A percentile compares a stretch with the other conserved stretches of the same genome.
phyloP scores from a whole-genome alignment of 2,797 vertebrate species.

The Acestrorhynchus altus region DNA sequence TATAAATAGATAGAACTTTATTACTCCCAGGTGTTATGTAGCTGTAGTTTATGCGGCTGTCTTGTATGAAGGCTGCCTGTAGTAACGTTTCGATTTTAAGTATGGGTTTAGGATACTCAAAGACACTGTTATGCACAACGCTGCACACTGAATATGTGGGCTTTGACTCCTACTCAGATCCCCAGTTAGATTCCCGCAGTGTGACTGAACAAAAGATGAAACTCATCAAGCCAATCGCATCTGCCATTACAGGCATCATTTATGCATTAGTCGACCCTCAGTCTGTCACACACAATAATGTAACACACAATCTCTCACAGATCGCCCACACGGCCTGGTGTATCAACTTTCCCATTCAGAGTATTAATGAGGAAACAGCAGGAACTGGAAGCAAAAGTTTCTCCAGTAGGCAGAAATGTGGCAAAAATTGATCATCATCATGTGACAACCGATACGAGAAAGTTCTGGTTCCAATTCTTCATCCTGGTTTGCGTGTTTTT shows the following conservation, averaged over 20 bases:
- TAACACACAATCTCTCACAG: constrained; percentile 18
- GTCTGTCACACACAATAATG: constrained; percentile 20
- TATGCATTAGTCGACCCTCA: constrained; percentile 22
- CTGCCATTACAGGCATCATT: constrained; percentile 30
- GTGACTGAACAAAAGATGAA: constrained; percentile 45
- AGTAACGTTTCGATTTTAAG: background rate
- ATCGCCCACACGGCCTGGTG: constrained; percentile 16
- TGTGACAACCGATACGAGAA: background rate
- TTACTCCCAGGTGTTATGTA: too few species aligned
- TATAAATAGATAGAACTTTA: too few species aligned
- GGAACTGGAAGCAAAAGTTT: constrained; percentile 9
- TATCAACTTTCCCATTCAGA: constrained; percentile 30
- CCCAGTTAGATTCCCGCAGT: constrained; percentile 28
- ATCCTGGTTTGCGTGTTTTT: constrained; percentile 17
- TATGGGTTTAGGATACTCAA: background rate
- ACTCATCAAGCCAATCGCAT: constrained; percentile 41
- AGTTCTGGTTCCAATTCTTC: background rate
- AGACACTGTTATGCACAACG: background rate
- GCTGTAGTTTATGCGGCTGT: too few species aligned
- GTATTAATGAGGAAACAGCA: constrained; percentile 36
- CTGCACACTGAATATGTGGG: background rate
- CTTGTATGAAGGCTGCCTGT: too few species aligned
- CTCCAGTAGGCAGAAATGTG: background rate
- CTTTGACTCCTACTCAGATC: constrained; percentile 29
- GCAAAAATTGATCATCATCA: constrained; percentile 13